These are phyloP conservation scores for Trinorchestia longiramus DNA, from an alignment of 1,140 invertebrate species.

Conservation along the genomic window DNA sequence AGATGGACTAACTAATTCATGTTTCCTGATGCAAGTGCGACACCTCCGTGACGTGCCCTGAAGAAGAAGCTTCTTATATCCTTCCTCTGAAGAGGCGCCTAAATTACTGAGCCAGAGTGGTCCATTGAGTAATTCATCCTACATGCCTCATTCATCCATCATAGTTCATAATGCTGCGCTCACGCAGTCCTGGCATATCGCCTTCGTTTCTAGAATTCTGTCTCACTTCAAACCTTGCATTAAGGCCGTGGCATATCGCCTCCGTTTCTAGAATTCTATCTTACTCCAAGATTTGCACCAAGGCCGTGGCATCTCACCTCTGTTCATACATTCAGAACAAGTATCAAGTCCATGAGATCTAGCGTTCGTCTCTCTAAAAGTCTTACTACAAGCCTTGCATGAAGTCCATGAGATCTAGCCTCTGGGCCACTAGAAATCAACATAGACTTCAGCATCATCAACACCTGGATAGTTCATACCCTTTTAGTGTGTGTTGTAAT, in stretches of 20 bases:
- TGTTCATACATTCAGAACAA: background rate
- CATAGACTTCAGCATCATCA: no score
- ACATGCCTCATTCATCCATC: constrained; percentile 28
- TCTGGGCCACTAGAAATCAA: no score
- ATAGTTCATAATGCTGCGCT: background rate
- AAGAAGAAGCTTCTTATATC: background rate
- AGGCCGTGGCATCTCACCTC: background rate
- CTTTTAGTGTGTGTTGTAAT: background rate
- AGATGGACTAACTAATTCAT: background rate
- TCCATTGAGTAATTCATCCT: constrained; percentile 38
- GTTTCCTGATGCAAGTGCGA: background rate
- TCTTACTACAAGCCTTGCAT: background rate
- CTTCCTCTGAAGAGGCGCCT: background rate
- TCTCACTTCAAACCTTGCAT: background rate
- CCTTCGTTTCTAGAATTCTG: background rate
- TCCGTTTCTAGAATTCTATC: background rate
- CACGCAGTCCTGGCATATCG: constrained; percentile 1
- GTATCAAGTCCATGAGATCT: background rate
- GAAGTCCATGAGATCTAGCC: background rate
- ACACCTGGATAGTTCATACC: background rate
- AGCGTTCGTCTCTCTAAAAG: background rate
- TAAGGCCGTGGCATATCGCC: background rate
- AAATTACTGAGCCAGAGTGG: background rate
- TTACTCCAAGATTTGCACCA: background rate
- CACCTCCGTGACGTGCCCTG: background rate